Conservation (phyloP, 2,113 vertebrate species). For the Nettapus auritus region DNA sequence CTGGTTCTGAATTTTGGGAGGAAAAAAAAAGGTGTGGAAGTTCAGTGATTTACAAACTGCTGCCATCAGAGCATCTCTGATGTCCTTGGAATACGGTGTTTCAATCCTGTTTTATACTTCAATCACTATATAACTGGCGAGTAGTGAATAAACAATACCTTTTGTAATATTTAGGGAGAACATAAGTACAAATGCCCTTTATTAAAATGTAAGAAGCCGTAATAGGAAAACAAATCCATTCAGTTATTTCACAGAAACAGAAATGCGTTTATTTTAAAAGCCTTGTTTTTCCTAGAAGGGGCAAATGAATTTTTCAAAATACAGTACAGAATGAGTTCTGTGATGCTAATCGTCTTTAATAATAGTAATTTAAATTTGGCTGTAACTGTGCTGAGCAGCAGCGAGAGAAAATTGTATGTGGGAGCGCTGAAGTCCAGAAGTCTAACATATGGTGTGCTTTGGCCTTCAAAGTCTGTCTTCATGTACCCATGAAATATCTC, state of each 20-base stretch:
- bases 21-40: background rate
- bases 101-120: constrained; percentile 31
- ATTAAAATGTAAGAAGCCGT: constrained; percentile 22
- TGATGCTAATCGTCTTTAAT: constrained; percentile 68
- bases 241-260: constrained; percentile 21
- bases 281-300: constrained; percentile 12
- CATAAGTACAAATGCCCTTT: constrained; percentile 4
- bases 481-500: constrained; percentile 11
- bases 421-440: constrained; percentile 27
- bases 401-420: constrained; percentile 4
- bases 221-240: constrained; percentile 18
- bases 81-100: background rate
- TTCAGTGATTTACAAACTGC: constrained; percentile 32
- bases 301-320: constrained; percentile 33
- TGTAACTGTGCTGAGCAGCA: constrained; percentile 20
- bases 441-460: constrained; percentile 41
- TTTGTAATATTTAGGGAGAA: background rate
- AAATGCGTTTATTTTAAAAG: background rate
- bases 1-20: background rate
- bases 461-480: constrained; percentile 29
- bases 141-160: background rate
- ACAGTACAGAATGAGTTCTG: constrained; percentile 32
- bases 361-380: constrained; percentile 65
- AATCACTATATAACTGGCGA: background rate
- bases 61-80: constrained; percentile 8